Evolutionary conservation across 1,140 invertebrate species (phyloP), one percentile per base, ranked within the genome.

Genomic region (Eufriesea mexicana): DNA sequence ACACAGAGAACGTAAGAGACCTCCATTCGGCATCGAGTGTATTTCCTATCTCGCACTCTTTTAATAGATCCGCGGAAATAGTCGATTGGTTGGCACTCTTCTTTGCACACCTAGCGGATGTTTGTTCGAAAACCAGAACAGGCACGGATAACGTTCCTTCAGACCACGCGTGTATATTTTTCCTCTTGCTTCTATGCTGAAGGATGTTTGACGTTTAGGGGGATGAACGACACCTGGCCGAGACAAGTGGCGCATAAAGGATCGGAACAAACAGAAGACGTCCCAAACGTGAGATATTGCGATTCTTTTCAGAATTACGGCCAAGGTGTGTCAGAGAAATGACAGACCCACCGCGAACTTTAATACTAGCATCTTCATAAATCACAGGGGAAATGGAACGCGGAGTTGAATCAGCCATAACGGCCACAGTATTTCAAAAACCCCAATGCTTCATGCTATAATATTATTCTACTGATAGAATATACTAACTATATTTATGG

Each of bases 201-300:
- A 55, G 20, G 20, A 55, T 35, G 12, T 42, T 54, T 55, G 70
- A 55, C 14, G 28, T 72, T 54, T 16, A 10, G 20, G 12, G 10
- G 70, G 12, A 16, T 55, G 70, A 54, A 72, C 20, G 70, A 72
- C 70, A 72, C 49, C 70, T 72, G 70, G 28, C 20, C 35, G 55
- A 54, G 28, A 35, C 28, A 72, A 72, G 20, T 72, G 70, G 20
- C 12, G 49, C 20, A 35, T 28, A 23, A 54, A 18, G 23, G 47
- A 71, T 54, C 6, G 28, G 20, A 42, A 35, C 25, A 54, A 51
- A 72, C 28, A 23, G 70, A 45, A 35, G 42, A 72, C n/a, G 25
- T 23, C 35, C 25, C 25, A 23, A 55, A 55, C 20, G 12, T 55
- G 70, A 72, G 10, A 55, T 72, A 72, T 72, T 72, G 49, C 49